Percentiles rank a stretch among this genome's conserved stretches.
phyloP scores from a whole-genome alignment of 2,888 invertebrate genomes.

The Drosophila putrida region DNA sequence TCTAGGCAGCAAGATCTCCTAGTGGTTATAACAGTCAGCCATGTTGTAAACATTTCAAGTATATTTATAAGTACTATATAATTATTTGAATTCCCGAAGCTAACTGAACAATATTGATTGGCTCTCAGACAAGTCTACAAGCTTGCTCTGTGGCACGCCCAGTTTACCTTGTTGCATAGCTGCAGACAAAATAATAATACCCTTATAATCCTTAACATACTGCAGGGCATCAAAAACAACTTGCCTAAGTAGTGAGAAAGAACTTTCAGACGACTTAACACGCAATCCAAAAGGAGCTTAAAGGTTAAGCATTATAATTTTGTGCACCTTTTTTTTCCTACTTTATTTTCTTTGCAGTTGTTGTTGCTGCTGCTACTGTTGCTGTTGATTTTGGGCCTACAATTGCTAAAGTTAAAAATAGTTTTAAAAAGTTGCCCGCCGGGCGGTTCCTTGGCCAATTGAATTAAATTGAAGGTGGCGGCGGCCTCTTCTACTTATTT shows the following conservation, averaged over 20 bases:
- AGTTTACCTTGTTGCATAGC: slow-evolving; percentile 33
- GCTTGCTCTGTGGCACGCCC: slow-evolving; percentile 23
- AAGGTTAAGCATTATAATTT: slow-evolving; percentile 80
- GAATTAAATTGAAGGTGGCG: slow-evolving; percentile 66
- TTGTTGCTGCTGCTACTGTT: slow-evolving; percentile 17
- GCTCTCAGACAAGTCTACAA: slow-evolving; percentile 4
- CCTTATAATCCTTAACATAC: slow-evolving; percentile 45
- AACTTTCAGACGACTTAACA: slow-evolving; percentile 75
- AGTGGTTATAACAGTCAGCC: slow-evolving; percentile 4
- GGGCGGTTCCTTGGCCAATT: slow-evolving; percentile 50
- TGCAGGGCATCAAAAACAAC: slow-evolving; percentile 62
- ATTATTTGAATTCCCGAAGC: neutral
- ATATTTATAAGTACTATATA: neutral
- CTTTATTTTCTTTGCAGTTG: slow-evolving; percentile 7
- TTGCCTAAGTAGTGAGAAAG: slow-evolving; percentile 61
- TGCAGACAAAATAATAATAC: slow-evolving; percentile 63
- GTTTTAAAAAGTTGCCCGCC: slow-evolving; percentile 59
- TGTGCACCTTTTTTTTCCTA: slow-evolving; percentile 54
- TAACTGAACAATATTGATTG: slow-evolving; percentile 18
- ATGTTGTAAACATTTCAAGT: neutral
- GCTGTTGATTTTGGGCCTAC: slow-evolving; percentile 21
- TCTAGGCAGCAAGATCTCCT: neutral
- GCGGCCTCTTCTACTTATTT: neutral
- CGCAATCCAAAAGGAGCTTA: slow-evolving; percentile 76
- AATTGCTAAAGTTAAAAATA: slow-evolving; percentile 73